Evolutionary conservation across 2,113 vertebrate genomes (phyloP), one percentile per base, ranked within the genome.

Genomic region (Chitala chitala): DNA sequence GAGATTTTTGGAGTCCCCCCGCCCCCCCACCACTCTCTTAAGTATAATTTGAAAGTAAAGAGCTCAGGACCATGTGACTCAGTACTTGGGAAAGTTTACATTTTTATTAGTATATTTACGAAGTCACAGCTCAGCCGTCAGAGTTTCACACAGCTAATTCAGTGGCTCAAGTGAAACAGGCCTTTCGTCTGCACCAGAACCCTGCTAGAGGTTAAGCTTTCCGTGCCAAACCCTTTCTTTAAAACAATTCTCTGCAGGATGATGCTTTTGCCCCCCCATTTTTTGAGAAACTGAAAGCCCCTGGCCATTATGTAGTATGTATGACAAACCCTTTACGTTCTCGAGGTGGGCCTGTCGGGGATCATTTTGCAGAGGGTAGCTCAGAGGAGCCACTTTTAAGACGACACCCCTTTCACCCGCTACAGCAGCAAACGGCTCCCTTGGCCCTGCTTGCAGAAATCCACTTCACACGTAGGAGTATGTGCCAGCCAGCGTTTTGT

Each of bases 381-480:
- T 80, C 76, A 71, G 83, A 12, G 77, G 78, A 81, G 79, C 82
- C 79, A 66, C 66, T 66, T 64, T 77, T 42, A 76, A 78, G 71
- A 80, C 63, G 77, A 75, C 66, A 63, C 82, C 77, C 65, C 15
- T 29, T 83, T 83, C 22, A 31, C 81, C 71, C 42, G 31, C 73
- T 40, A 63, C 81, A 59, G 68, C 78, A 72, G 69, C 56, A 77
- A 79, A 85, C 81, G 83, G 81, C 78, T 80, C 82, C 79, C 82
- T 73, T 68, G 78, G 79, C 73, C 46, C 46, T 38, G 36, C 73
- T 79, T 42, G 76, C 78, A 76, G 84, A 87, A 87, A 83, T 64
- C 71, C 80, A 86, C 86, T 88, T 89, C 79, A 83, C 80, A 86
- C 79, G 1, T 82, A 5, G 56, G 58, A 48, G 64, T 59, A 82